phyloP scores from a whole-genome alignment of 2,113 vertebrate species.

The Anthoscopus minutus region DNA sequence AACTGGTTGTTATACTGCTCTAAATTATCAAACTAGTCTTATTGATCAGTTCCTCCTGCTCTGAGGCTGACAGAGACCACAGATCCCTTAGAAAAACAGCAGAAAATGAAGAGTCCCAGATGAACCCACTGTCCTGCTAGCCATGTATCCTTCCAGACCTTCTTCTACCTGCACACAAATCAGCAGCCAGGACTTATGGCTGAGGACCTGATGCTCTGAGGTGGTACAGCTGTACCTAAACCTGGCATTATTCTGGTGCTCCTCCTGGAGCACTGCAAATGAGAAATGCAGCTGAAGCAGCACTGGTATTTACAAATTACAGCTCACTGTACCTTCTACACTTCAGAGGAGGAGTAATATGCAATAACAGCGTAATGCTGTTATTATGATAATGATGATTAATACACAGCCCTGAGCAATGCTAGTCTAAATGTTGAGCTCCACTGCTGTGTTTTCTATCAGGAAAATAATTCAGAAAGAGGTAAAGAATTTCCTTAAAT shows the following conservation, averaged over 20 bases:
- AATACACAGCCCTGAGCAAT: not conserved
- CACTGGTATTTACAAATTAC: not conserved
- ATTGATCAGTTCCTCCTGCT: not conserved
- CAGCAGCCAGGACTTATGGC: not conserved
- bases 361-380: not conserved
- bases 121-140: not conserved
- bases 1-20: not conserved
- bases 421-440: not conserved
- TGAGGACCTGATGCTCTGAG: not conserved
- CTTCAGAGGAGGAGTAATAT: conserved; percentile 15
- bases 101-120: not conserved
- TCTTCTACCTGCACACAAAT: fast-evolving
- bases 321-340: not conserved
- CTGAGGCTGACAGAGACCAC: not conserved
- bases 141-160: fast-evolving
- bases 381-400: conserved; percentile 38
- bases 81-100: not conserved
- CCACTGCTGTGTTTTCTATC: not conserved
- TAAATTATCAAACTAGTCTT: not conserved
- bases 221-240: not conserved
- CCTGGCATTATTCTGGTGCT: not conserved
- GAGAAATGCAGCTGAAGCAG: not conserved
- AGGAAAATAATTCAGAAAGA: not conserved
- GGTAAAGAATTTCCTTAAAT: not conserved
- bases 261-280: not conserved